Percentiles rank a stretch among this genome's conserved stretches.
These are phyloP conservation scores for Callipepla squamata DNA, from an alignment of 2,113 vertebrate species.

Conservation along the genomic window DNA sequence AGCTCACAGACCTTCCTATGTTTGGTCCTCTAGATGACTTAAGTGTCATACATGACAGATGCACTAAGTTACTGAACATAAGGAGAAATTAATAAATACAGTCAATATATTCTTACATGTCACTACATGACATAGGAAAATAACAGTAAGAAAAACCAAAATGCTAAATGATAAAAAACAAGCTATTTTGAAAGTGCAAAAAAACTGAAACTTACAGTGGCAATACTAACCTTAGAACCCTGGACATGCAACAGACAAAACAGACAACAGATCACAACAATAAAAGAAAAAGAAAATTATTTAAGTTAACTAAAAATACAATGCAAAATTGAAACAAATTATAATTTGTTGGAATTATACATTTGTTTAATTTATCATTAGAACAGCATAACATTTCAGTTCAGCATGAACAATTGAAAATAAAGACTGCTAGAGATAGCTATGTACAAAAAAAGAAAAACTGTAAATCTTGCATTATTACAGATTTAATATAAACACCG, in stretches of 20 bases:
- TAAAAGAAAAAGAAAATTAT: constrained; percentile 86
- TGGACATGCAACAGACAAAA: constrained; percentile 91
- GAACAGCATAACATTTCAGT: constrained; percentile 45
- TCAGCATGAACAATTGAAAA: constrained; percentile 13
- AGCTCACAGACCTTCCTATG: background rate
- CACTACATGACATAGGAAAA: constrained; percentile 38
- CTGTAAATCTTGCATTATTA: constrained; percentile 37
- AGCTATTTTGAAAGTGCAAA: constrained; percentile 76
- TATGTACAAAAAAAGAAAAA: constrained; percentile 33
- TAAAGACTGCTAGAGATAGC: constrained; percentile 1
- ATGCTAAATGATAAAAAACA: constrained; percentile 70
- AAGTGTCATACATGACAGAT: background rate
- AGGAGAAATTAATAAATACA: constrained; percentile 7
- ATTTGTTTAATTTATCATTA: constrained; percentile 55
- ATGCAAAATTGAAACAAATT: constrained; percentile 79
- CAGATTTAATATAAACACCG: background rate
- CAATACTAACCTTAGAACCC: constrained; percentile 99
- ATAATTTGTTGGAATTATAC: constrained; percentile 65
- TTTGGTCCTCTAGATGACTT: background rate
- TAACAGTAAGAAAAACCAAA: constrained; percentile 59
- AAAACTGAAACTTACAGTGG: constrained; percentile 90
- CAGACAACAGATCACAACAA: constrained; percentile 84
- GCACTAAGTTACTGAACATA: background rate
- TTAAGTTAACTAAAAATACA: constrained; percentile 86
- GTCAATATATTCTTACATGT: background rate